These are phyloP conservation scores for Calephelis nemesis DNA, from an alignment of 1,140 invertebrate species.

Conservation along the genomic window DNA sequence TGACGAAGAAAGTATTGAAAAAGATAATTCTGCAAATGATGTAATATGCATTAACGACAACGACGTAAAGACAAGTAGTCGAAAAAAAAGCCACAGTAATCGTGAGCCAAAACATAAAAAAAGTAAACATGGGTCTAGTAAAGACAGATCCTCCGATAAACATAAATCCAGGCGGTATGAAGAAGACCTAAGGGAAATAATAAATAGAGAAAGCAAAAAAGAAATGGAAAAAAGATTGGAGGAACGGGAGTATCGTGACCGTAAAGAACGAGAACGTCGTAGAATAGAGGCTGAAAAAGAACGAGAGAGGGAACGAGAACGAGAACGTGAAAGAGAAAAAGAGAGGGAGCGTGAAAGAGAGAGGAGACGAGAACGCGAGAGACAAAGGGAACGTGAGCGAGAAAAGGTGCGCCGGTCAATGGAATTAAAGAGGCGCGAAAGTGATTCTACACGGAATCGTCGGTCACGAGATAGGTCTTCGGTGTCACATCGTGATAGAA, in stretches of 20 bases:
- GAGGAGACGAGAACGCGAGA: slow-evolving; percentile 38
- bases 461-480: slow-evolving; percentile 49
- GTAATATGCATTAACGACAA: slow-evolving; percentile 50
- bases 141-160: slow-evolving; percentile 49
- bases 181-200: slow-evolving; percentile 61
- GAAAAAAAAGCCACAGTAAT: slow-evolving; percentile 42
- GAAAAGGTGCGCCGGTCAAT: slow-evolving; percentile 31
- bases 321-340: slow-evolving; percentile 45
- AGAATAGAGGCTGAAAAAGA: slow-evolving; percentile 49
- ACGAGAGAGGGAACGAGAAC: slow-evolving; percentile 51
- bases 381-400: slow-evolving; percentile 34
- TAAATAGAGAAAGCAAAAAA: slow-evolving; percentile 69
- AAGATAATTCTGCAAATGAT: slow-evolving; percentile 34
- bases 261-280: slow-evolving; percentile 53
- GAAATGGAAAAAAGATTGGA: slow-evolving; percentile 59
- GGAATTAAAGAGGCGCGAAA: slow-evolving; percentile 38
- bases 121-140: slow-evolving; percentile 47
- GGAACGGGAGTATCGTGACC: slow-evolving; percentile 51
- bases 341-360: slow-evolving; percentile 37
- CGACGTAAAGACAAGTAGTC: slow-evolving; percentile 33
- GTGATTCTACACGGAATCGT: slow-evolving; percentile 50
- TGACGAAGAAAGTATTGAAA: slow-evolving; percentile 33
- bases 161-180: slow-evolving; percentile 50
- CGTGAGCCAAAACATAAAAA: slow-evolving; percentile 32
- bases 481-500: slow-evolving; percentile 35